phyloP scores from a whole-genome alignment of 1,140 invertebrate species.

The Araneus ventricosus region DNA sequence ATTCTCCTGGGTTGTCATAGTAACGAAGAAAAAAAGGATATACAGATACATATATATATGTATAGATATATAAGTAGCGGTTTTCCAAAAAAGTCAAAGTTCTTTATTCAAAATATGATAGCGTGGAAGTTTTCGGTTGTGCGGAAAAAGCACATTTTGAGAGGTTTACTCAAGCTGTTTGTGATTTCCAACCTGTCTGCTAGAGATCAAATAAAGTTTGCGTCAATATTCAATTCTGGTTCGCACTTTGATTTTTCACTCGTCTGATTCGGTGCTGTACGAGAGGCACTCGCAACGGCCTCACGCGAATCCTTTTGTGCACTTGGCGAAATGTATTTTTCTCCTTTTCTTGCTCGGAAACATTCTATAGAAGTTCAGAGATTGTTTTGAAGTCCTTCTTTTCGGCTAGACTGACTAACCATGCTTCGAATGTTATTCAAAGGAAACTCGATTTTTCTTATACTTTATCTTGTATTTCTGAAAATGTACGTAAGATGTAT shows the following conservation, averaged over 20 bases:
- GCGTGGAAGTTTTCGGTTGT: neutral
- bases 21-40: neutral
- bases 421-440: no score
- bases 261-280: neutral
- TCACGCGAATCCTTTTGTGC: neutral
- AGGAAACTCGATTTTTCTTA: no score
- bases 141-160: constrained; percentile 39
- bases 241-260: constrained; percentile 11
- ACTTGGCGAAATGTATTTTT: neutral
- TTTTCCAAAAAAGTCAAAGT: constrained; percentile 37
- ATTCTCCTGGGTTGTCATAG: constrained; percentile 56
- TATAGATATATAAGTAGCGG: constrained; percentile 20
- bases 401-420: no score
- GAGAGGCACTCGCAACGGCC: neutral
- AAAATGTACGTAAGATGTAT: no score
- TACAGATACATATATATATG: no score
- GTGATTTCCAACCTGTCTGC: constrained; percentile 14
- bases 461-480: no score
- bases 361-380: no score
- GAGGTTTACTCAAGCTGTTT: constrained; percentile 55
- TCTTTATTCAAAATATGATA: constrained; percentile 68
- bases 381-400: no score
- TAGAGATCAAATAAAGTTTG: constrained; percentile 44
- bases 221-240: constrained; percentile 43
- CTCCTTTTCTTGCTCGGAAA: no score